Evolutionary conservation across 2,113 vertebrate genomes (phyloP).

Genomic region (Carassius gibelio): DNA sequence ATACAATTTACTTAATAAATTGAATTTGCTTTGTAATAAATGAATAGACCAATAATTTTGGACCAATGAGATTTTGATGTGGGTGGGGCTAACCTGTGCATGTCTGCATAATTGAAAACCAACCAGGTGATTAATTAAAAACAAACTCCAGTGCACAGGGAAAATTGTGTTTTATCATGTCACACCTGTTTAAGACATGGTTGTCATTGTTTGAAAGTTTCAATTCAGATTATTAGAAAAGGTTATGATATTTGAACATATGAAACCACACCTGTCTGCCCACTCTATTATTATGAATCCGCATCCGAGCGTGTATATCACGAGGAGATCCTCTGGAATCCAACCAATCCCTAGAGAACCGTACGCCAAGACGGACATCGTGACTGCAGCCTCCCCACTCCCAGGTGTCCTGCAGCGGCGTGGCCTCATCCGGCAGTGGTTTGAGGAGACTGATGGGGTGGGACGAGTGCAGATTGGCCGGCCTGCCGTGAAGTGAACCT

Average conservation of each 20-base stretch:
- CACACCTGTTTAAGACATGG: neutral
- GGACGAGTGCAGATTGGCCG: constrained; percentile 70
- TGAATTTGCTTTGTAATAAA: neutral
- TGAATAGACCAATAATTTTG: neutral
- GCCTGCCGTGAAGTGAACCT: constrained; percentile 64
- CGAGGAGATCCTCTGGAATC: constrained; percentile 85
- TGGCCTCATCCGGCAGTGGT: constrained; percentile 74
- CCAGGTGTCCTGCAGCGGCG: constrained; percentile 89
- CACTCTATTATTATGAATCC: constrained; percentile 88
- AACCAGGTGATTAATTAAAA: neutral
- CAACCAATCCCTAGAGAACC: constrained; percentile 88
- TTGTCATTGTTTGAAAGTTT: neutral
- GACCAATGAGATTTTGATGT: neutral
- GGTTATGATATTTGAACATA: neutral
- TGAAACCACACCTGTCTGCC: constrained; percentile 82
- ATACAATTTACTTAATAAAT: neutral
- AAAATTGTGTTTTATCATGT: neutral
- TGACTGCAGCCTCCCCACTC: constrained; percentile 93
- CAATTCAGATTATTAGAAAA: neutral
- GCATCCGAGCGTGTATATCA: constrained; percentile 90
- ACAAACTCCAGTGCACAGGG: neutral
- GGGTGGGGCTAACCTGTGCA: too few species aligned
- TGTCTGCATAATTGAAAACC: neutral
- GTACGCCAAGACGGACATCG: constrained; percentile 86
- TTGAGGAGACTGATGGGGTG: constrained; percentile 75